Conservation (phyloP, 2,113 vertebrate genomes). For the Pelecanoides urinatrix region DNA sequence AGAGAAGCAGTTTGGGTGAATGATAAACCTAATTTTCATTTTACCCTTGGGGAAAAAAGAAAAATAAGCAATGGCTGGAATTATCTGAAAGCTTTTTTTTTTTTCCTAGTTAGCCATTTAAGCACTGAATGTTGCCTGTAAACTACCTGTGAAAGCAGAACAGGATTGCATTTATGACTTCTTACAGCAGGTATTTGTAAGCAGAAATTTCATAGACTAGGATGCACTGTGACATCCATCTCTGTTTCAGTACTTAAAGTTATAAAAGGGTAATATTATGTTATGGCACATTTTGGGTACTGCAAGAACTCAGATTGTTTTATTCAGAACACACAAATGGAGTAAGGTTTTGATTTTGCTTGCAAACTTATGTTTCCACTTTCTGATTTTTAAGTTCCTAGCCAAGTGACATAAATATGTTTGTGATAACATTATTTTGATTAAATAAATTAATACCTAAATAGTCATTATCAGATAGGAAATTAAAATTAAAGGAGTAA, state of each 20-base stretch:
- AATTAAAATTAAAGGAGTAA: neutral
- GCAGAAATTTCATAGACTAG: neutral
- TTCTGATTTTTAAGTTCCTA: neutral
- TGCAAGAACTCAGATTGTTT: neutral
- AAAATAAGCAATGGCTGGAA: neutral
- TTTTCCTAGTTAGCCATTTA: neutral
- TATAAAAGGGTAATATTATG: neutral
- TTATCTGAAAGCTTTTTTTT: neutral
- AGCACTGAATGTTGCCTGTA: neutral
- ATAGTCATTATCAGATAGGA: neutral
- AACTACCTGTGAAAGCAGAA: neutral
- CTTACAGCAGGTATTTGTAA: neutral
- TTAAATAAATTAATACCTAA: neutral
- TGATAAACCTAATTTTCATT: neutral
- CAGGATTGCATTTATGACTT: neutral
- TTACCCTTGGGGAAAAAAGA: neutral
- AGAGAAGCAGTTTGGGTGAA: neutral
- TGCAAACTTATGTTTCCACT: neutral
- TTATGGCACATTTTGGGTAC: neutral
- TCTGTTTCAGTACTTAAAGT: neutral
- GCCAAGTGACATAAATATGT: neutral
- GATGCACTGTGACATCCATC: neutral
- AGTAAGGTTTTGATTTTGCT: neutral
- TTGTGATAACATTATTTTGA: neutral
- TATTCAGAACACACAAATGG: neutral